Evolutionary conservation across 2,797 vertebrate species (phyloP).

Genomic region (Furcifer pardalis): DNA sequence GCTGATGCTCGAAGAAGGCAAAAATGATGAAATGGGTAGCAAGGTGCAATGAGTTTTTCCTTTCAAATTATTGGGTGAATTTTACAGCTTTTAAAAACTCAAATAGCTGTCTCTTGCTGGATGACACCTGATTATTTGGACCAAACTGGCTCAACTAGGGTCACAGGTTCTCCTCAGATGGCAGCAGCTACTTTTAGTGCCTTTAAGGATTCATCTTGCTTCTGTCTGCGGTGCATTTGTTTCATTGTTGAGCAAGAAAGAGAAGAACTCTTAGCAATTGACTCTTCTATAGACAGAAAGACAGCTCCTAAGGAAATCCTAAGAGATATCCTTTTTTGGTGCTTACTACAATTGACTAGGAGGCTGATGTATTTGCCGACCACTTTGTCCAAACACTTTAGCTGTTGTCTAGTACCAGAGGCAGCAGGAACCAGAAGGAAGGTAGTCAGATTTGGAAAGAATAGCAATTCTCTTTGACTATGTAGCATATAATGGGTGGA

Average conservation of each 20-base stretch:
- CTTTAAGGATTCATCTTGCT: not conserved
- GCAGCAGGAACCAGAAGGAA: not conserved
- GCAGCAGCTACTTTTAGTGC: too few relatives aligned
- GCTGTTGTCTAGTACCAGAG: constrained; percentile 1
- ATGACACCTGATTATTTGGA: too few relatives aligned
- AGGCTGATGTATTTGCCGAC: not conserved
- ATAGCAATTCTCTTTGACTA: not conserved
- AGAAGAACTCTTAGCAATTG: not conserved
- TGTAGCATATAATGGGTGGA: not conserved
- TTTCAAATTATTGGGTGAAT: not conserved
- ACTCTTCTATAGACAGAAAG: not conserved
- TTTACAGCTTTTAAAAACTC: too few relatives aligned
- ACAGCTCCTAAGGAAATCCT: not conserved
- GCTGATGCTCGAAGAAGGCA: too few relatives aligned
- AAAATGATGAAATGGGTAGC: not conserved
- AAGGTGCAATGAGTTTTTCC: not conserved
- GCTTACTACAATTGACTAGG: not conserved
- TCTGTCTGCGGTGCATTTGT: not conserved
- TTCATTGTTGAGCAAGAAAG: not conserved
- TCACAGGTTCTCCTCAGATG: too few relatives aligned
- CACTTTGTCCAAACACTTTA: not conserved
- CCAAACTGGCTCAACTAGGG: too few relatives aligned
- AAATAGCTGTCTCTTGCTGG: too few relatives aligned
- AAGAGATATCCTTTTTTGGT: not conserved
- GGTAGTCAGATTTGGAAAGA: not conserved